These are phyloP conservation scores for Notamacropus eugenii DNA, from an alignment of 2,797 vertebrate genomes.

Conservation along the genomic window DNA sequence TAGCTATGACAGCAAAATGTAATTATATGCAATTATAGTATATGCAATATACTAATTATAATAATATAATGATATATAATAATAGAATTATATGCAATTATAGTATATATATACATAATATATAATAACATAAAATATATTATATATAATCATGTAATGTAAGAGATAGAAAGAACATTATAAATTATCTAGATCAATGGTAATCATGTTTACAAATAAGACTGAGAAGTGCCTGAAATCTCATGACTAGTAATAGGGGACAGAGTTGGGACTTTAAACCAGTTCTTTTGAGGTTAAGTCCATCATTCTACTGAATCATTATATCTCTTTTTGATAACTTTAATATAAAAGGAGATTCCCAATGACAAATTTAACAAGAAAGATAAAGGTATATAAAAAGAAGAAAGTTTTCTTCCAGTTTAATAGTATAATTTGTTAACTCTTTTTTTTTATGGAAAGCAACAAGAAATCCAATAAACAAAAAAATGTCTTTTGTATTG, in stretches of 20 bases:
- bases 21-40: too few species aligned
- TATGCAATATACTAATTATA: too few species aligned
- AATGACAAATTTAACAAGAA: background rate
- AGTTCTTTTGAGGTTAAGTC: background rate
- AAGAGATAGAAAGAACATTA: background rate
- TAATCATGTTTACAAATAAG: background rate
- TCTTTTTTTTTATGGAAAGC: background rate
- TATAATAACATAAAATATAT: background rate
- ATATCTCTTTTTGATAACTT: background rate
- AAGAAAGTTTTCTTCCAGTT: background rate
- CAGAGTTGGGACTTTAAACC: background rate
- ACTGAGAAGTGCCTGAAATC: background rate
- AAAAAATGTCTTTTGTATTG: background rate
- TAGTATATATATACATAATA: too few species aligned
- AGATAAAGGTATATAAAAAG: background rate
- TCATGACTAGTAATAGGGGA: background rate
- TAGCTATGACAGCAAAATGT: too few species aligned
- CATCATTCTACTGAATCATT: background rate
- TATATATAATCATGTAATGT: background rate
- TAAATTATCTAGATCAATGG: background rate
- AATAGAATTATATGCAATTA: too few species aligned
- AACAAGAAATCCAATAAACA: background rate
- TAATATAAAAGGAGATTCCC: background rate
- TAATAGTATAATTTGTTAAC: background rate
- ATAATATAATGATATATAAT: too few species aligned